Base-by-base conservation (phyloP, 2,888 invertebrate genomes). In the Penaeus monodon region DNA sequence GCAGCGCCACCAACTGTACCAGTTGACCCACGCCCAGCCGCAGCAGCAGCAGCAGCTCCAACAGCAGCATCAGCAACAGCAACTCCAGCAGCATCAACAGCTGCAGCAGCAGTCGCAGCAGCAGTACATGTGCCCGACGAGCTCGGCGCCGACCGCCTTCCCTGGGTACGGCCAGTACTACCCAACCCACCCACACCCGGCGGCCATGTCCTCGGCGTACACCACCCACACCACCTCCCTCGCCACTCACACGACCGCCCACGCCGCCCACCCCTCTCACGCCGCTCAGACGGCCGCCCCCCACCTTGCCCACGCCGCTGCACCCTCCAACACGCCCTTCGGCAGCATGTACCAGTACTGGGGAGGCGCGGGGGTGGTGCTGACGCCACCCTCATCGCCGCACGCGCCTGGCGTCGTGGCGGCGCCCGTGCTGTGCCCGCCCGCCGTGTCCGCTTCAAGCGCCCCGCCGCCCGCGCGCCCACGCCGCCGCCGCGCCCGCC, bases 351-450 rank as follows among this genome's bases (percentile, higher is more conserved):
- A 89, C 49, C 86, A 89, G 44, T 89, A 89, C 38, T 89, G 89
- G 89, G 89, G 89, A 8, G 84, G 86, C 22, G 57, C 70, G 14
- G 89, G 89, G 57, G 57, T 89, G 63, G 87, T 89, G 7, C 85
- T 89, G 24, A 89, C 89, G 20, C 89, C 89, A 1, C 89, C 89
- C 8, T 84, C 89, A 10, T 89, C 89, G 12, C 89, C 89, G 7
- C 89, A 85, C 65, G 83, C 84, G 38, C 83, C 86, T 10, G 81
- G 85, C 3, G 66, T 87, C 14, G 89, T 89, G 24, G 83, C 89
- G 2, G 89, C 89, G 10, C 89, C 86, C 6, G 74, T 89, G 3
- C 66, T 81, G 33, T 70, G 85, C 80, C 89, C 89, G 8, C 84
- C 84, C 22, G 70, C 78, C 24, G 44, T 79, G 64, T 76, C 83